phyloP scores from a whole-genome alignment of 2,888 invertebrate species.

The Blera fallax region DNA sequence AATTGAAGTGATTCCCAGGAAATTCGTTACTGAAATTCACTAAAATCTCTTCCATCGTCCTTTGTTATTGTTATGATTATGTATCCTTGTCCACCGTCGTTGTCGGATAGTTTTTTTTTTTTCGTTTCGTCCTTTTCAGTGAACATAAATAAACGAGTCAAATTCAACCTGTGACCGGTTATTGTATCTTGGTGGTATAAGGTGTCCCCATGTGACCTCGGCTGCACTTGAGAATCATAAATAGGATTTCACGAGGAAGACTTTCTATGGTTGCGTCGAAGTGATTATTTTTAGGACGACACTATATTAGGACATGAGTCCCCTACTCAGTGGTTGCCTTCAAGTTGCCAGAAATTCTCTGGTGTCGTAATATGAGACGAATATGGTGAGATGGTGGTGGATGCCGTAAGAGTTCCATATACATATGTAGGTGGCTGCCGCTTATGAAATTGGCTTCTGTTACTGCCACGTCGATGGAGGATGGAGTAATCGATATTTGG shows the following conservation, averaged over 20 bases:
- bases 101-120: not conserved
- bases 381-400: not conserved
- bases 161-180: constrained; percentile 42
- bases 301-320: not conserved
- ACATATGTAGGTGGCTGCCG: constrained; percentile 23
- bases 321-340: not conserved
- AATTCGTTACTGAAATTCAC: not conserved
- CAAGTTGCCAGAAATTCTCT: constrained; percentile 9
- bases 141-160: constrained; percentile 22
- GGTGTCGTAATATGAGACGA: constrained; percentile 50
- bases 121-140: not conserved
- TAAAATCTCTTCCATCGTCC: not conserved
- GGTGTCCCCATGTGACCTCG: constrained; percentile 17
- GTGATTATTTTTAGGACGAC: constrained; percentile 41
- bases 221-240: constrained; percentile 41
- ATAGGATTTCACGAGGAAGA: constrained; percentile 35
- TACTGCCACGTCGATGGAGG: constrained; percentile 20
- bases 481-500: constrained; percentile 67
- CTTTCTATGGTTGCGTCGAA: constrained; percentile 35
- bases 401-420: constrained; percentile 21
- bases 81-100: not conserved
- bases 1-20: constrained; percentile 46
- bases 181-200: constrained; percentile 13
- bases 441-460: constrained; percentile 55
- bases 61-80: constrained; percentile 41